Conservation (phyloP, 2,888 invertebrate genomes). For the Scelioninae gen. 2 region DNA sequence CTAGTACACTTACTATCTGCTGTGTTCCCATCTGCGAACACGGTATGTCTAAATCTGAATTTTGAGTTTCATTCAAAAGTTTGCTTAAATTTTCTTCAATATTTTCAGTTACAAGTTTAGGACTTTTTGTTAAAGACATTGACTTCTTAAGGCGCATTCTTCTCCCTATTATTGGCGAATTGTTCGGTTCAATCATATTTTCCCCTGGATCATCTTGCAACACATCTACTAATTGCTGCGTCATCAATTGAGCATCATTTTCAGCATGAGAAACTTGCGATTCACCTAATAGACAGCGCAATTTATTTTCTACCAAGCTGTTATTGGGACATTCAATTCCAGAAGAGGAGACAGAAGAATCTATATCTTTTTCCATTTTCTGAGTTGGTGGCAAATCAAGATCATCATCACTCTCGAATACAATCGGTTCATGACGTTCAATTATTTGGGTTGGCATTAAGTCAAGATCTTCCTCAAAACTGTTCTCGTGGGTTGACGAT, state of each 20-base stretch:
- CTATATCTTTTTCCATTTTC: background rate
- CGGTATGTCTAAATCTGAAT: background rate
- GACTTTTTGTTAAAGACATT: constrained; percentile 13
- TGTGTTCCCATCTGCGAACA: constrained; percentile 33
- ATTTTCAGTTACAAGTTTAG: background rate
- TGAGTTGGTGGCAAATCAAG: constrained; percentile 15
- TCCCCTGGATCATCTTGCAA: background rate
- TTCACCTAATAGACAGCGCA: constrained; percentile 12
- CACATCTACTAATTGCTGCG: constrained; percentile 30
- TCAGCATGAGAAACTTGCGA: background rate
- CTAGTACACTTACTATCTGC: constrained; percentile 18
- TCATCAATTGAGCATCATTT: constrained; percentile 15
- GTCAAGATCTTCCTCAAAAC: too few relatives aligned
- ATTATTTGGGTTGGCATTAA: constrained; percentile 13
- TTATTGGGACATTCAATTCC: constrained; percentile 1
- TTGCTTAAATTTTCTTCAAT: constrained; percentile 10
- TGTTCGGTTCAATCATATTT: background rate
- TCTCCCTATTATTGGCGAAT: constrained; percentile 7
- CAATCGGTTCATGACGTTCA: background rate
- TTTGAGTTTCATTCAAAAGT: constrained; percentile 11
- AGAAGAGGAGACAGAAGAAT: constrained; percentile 7
- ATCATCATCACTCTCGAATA: background rate
- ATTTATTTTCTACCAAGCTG: constrained; percentile 14
- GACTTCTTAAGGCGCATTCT: constrained; percentile 9
- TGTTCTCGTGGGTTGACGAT: too few relatives aligned